Evolutionary conservation across 2,888 invertebrate species (phyloP), one percentile per base, ranked within the genome.

Genomic region (Caenorhabditis angaria): DNA sequence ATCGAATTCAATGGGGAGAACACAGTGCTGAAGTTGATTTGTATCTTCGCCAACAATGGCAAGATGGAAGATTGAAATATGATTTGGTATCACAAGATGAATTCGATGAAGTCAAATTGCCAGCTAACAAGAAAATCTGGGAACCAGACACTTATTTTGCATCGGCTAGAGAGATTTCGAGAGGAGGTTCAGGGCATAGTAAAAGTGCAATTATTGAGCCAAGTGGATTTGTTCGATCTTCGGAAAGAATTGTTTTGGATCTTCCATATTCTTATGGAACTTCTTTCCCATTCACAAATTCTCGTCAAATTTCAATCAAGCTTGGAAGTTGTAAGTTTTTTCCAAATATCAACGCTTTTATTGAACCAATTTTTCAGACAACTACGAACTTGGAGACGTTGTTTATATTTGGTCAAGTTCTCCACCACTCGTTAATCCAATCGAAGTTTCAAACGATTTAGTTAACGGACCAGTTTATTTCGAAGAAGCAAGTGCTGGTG

Each of bases 361-460:
- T 10, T 28, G 3, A 18, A 27, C 28, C 4, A 22, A 18, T n/a
- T 18, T 58, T 71, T 35, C 51, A 80, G 80, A 80, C 67, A 76
- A 77, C 53, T 83, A 85, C 58, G 78, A 80, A 8, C 70, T 85
- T 22, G 84, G 84, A 25, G 86, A 86, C 55, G 78, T 86, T 25
- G 83, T 83, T 27, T 87, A 85, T 65, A 65, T 87, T 25, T 86
- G 86, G 86, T 85, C 85, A 18, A 85, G 86, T 63, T 82, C 84
- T 8, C 85, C 85, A 14, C 86, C 86, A 27, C 68, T 76, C 27
- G 82, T 85, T 12, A 82, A 82, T 20, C 86, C 86, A 6, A 81
- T 86, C 50, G 86, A 86, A 70, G 80, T 84, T 6, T 79, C 86
- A 6, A 57, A 65, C 18, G 78, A 82, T 22, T 79, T 86, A 27